Conservation (phyloP, 2,797 vertebrate species). For the Etheostoma perlongum region DNA sequence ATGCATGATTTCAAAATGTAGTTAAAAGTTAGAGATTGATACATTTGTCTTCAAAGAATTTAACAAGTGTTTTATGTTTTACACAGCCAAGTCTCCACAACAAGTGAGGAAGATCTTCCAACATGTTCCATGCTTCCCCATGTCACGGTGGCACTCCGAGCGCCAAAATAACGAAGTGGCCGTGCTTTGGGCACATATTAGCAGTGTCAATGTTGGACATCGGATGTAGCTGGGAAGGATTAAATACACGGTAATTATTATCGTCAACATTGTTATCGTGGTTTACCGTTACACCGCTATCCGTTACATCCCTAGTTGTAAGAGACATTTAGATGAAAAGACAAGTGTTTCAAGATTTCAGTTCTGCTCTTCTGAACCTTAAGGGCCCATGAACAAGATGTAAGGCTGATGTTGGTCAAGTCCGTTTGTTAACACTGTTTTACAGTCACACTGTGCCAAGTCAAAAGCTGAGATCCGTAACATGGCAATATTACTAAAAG, state of each 20-base stretch:
- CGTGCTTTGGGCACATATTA: slow-evolving; percentile 32
- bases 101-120: not conserved
- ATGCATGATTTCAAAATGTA: slow-evolving; percentile 12
- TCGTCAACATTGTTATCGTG: too few species aligned
- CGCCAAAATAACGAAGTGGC: slow-evolving; percentile 30
- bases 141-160: not conserved
- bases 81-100: not conserved
- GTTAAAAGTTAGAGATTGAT: not conserved
- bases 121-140: not conserved
- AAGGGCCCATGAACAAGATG: not conserved
- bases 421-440: not conserved
- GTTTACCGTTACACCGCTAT: too few species aligned
- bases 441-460: too few species aligned
- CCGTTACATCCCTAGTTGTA: too few species aligned
- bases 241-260: too few species aligned
- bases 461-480: not conserved
- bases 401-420: not conserved
- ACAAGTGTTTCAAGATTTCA: not conserved
- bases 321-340: not conserved
- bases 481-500: not conserved
- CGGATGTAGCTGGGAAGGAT: too few species aligned
- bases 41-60: not conserved
- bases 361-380: not conserved
- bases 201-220: slow-evolving; percentile 11
- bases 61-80: not conserved